Evolutionary conservation across 2,797 vertebrate species (phyloP).

Genomic region (Falco columbarius): DNA sequence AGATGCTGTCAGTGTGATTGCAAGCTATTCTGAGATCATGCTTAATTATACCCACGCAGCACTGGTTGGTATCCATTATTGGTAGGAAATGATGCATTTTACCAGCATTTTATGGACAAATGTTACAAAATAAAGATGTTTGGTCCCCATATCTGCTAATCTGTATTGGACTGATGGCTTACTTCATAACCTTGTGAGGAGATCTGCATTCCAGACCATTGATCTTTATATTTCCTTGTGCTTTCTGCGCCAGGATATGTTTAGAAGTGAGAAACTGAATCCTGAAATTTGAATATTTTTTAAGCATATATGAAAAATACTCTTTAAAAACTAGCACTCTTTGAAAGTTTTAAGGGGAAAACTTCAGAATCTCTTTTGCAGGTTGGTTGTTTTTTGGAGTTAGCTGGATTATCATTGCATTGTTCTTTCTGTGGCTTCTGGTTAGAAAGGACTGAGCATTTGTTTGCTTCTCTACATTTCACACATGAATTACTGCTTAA

Average conservation of each 20-base stretch:
- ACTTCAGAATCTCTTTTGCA: neutral
- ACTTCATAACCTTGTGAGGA: neutral
- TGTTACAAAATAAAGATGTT: neutral
- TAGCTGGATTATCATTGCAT: neutral
- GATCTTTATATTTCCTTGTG: neutral
- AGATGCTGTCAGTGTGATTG: accelerated
- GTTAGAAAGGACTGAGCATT: neutral
- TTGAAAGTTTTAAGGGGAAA: neutral
- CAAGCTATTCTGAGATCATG: neutral
- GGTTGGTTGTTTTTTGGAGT: neutral
- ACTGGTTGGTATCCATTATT: neutral
- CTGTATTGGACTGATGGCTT: neutral
- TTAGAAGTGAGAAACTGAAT: neutral
- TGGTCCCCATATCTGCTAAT: neutral
- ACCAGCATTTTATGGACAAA: neutral
- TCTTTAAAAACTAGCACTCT: neutral
- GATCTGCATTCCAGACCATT: neutral
- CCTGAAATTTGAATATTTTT: neutral
- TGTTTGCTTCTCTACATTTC: neutral
- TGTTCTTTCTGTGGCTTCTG: neutral
- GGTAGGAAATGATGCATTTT: neutral
- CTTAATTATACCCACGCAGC: neutral
- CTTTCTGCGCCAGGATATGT: neutral
- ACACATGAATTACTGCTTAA: neutral
- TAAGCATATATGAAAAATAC: neutral